Evolutionary conservation across 2,888 invertebrate genomes (phyloP).

Genomic region (Drosophila eohydei): DNA sequence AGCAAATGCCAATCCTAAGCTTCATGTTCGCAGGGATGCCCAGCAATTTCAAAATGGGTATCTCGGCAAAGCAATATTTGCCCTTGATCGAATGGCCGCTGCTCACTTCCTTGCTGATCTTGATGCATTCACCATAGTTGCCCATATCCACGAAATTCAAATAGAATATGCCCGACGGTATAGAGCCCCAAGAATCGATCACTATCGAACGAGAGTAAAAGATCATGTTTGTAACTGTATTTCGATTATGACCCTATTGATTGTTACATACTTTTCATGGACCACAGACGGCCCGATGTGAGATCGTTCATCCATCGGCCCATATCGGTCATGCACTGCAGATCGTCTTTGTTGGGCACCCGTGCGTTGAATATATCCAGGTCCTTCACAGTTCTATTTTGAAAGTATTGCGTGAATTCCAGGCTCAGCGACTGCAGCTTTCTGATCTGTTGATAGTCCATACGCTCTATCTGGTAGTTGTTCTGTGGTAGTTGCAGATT

Average conservation of each 20-base stretch:
- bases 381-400: slow-evolving; percentile 25
- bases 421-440: slow-evolving; percentile 22
- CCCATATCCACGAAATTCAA: slow-evolving; percentile 82
- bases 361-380: slow-evolving; percentile 9
- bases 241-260: fast-evolving
- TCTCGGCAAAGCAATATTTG: slow-evolving; percentile 53
- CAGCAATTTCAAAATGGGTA: slow-evolving; percentile 19
- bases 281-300: slow-evolving; percentile 19
- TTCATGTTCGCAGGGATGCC: neutral
- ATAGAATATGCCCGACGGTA: slow-evolving; percentile 83
- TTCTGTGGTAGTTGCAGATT: neutral
- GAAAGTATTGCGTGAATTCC: slow-evolving; percentile 24
- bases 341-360: slow-evolving; percentile 25
- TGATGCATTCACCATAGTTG: slow-evolving; percentile 83
- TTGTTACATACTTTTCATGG: slow-evolving; percentile 32
- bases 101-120: slow-evolving; percentile 38
- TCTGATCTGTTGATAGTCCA: slow-evolving; percentile 17
- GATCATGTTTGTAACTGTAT: neutral
- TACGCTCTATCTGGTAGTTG: neutral
- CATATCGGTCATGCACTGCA: slow-evolving; percentile 46
- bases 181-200: slow-evolving; percentile 84
- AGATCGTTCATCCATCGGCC: slow-evolving; percentile 31
- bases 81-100: slow-evolving; percentile 30
- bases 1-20: slow-evolving; percentile 68
- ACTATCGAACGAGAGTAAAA: slow-evolving; percentile 67